A percentile compares a stretch with the other conserved stretches of the same genome.
phyloP scores from a whole-genome alignment of 2,797 vertebrate species.

The Pachyuromys duprasi region DNA sequence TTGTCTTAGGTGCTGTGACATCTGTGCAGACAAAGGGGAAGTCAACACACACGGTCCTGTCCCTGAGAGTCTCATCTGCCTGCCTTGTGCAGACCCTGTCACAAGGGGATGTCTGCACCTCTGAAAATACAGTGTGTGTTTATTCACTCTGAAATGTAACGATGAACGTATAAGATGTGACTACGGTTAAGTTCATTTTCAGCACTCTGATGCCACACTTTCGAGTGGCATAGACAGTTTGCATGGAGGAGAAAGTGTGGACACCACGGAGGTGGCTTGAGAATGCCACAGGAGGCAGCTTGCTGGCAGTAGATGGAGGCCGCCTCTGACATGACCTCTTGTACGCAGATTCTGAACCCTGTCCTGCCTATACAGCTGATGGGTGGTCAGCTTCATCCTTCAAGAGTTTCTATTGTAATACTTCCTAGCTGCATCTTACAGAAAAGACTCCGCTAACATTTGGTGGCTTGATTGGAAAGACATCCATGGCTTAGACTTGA shows the following conservation, averaged over 20 bases:
- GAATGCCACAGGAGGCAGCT: fast-evolving
- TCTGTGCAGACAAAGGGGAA: background rate
- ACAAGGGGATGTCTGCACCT: background rate
- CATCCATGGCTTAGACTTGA: no score
- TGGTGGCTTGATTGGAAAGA: background rate
- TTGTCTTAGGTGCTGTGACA: background rate
- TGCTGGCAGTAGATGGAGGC: fast-evolving
- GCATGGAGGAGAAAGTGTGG: no score
- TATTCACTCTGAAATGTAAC: background rate
- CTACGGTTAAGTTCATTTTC: background rate
- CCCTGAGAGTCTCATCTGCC: no score
- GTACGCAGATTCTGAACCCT: fast-evolving
- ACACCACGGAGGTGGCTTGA: fast-evolving
- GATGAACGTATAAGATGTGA: background rate
- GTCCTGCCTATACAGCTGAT: fast-evolving
- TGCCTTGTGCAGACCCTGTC: no score
- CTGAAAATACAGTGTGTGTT: fast-evolving
- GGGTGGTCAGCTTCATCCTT: background rate
- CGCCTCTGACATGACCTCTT: fast-evolving
- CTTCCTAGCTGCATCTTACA: background rate
- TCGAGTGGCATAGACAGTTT: no score
- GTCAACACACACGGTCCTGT: no score
- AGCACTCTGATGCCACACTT: no score
- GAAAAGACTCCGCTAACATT: background rate
- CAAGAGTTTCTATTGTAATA: no score